Evolutionary conservation across 1,140 invertebrate genomes (phyloP), one percentile per base, ranked within the genome.

Genomic region (Anastrepha obliqua): DNA sequence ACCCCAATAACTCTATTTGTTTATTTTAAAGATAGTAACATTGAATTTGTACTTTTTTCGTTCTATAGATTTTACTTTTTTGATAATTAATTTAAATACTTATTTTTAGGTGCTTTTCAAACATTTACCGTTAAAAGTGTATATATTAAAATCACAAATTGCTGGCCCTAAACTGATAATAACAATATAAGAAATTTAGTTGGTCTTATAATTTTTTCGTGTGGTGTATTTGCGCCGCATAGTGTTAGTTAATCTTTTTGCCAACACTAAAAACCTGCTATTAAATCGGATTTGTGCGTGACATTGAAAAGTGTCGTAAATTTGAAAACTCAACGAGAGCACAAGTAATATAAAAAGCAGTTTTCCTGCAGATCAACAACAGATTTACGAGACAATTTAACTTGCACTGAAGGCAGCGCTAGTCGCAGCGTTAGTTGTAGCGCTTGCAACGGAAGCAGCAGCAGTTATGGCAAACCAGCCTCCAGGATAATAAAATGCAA

Each of bases 371-470:
- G 74, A 42, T 55, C 74, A 81, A 81, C 74, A 81, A 81, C 74
- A 81, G 47, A 81, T 81, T 81, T 81, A 81, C 74, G 74, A 81
- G 74, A 55, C 47, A 81, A 55, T 81, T 81, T 29, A 55, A 20
- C 70, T 51, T 17, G 51, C 42, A 51, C 44, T 15, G 60, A 6
- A 55, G 51, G 51, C 51, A 55, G 47, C 39, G 47, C 9, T 55
- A 74, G 67, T 17, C 7, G 51, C 51, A 55, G 47, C 39, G 47
- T 29, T 55, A 74, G 67, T 17, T 20, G 9, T 5, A 62, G 47
- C 74, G 17, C 29, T 29, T 29, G 13, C 7, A n/a, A 3, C 6
- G 44, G 51, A 81, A 81, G 47, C n/a, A 29, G 20, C 44, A 55
- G 51, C 51, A 55, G 51, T 11, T 55, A 6, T 58, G 74, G 42